Conservation (phyloP, 2,113 vertebrate genomes). For the Pomatostomus ruficeps region DNA sequence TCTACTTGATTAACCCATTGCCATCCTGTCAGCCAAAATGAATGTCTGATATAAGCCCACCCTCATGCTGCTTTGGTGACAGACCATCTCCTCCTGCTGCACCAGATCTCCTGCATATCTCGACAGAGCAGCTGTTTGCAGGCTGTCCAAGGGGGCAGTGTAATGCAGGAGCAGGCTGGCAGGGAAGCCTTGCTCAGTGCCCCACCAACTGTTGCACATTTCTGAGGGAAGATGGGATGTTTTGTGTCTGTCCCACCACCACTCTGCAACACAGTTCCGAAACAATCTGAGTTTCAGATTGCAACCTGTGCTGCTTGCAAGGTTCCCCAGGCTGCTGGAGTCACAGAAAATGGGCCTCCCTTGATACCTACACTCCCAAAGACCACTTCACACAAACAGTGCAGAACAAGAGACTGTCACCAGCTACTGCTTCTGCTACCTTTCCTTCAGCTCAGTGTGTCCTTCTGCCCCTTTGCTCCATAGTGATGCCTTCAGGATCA, state of each 20-base stretch:
- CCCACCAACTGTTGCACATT: not conserved
- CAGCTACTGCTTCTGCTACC: not conserved
- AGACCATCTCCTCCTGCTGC: not conserved
- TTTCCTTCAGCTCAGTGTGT: not conserved
- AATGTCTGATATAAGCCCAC: not conserved
- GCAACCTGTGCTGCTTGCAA: not conserved
- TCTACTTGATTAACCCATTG: not conserved
- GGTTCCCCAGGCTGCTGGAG: not conserved
- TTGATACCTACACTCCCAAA: not conserved
- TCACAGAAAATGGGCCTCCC: not conserved
- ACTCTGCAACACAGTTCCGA: accelerated
- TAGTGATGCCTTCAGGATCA: not conserved
- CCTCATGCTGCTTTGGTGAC: not conserved
- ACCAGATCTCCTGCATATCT: not conserved
- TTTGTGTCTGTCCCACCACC: not conserved
- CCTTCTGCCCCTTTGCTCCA: not conserved
- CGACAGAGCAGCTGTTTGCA: not conserved
- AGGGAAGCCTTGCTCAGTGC: not conserved
- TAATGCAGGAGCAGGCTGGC: not conserved
- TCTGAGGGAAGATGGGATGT: not conserved
- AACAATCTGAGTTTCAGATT: not conserved
- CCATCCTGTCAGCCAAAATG: not conserved
- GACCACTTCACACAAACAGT: not conserved
- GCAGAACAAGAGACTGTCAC: not conserved
- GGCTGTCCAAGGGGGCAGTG: not conserved